Conservation (phyloP, 35 echinoderm and acorn worm genomes). For the Ophiothrix spiculata region DNA sequence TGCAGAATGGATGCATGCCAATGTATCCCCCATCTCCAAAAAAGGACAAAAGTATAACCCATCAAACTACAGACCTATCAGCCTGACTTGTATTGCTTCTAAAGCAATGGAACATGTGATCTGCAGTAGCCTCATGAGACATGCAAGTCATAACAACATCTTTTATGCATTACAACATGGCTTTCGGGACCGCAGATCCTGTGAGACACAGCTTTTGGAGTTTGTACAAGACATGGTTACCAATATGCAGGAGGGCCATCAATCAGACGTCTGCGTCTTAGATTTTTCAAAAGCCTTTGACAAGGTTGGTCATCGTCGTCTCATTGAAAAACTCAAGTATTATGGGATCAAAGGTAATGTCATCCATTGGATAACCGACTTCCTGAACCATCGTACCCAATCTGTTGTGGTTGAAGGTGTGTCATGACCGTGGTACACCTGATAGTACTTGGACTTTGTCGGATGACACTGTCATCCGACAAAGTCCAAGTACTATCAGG, state of each 20-base stretch:
- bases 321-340: too few relatives aligned
- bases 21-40: conserved; percentile 36
- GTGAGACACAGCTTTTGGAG: conserved; percentile 24
- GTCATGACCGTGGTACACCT: too few relatives aligned
- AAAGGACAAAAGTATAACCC: conserved; percentile 45
- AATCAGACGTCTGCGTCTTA: conserved; percentile 30
- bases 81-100: too few relatives aligned
- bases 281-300: too few relatives aligned
- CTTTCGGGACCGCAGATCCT: conserved; percentile 25
- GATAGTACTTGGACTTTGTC: too few relatives aligned
- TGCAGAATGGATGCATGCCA: conserved; percentile 22
- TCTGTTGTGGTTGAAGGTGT: too few relatives aligned
- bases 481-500: too few relatives aligned
- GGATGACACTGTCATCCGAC: too few relatives aligned
- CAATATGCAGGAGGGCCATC: conserved; percentile 28
- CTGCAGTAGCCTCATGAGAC: neutral
- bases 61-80: conserved; percentile 37
- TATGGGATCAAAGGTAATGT: too few relatives aligned
- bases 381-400: too few relatives aligned
- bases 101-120: conserved; percentile 39
- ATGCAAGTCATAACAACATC: conserved; percentile 29
- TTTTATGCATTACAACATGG: conserved; percentile 33
- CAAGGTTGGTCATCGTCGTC: too few relatives aligned
- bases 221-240: conserved; percentile 12
- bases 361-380: too few relatives aligned